Evolutionary conservation across 2,113 vertebrate genomes (phyloP), one percentile per base, ranked within the genome.

Genomic region (Amphilophus citrinellus): DNA sequence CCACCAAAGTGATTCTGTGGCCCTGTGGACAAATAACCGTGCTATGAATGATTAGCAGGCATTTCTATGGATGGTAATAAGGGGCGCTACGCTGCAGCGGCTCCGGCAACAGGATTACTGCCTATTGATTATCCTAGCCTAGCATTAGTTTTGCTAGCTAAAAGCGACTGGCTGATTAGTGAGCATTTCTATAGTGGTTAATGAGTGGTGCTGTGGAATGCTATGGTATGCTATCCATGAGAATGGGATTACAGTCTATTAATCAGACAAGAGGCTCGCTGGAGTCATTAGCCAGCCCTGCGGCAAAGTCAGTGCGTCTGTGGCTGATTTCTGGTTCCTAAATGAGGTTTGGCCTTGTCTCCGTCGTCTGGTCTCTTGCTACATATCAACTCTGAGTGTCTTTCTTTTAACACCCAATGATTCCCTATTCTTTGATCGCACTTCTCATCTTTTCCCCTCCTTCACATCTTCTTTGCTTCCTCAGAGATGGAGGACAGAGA

Each of bases 231-330:
- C 91, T 85, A 61, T 86, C 92, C 73, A 87, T 91, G 93, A 85
- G 94, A 95, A 94, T 93, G 87, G 93, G 95, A 95, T 93, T 93
- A 93, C 84, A 87, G 91, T 88, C 92, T 85, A 95, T 95, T 95
- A 95, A 95, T 96, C 94, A 91, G 91, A 93, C 85, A 81, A 87
- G 90, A 86, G 79, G 80, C 80, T 76, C 76, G 77, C 86, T 37
- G 76, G 66, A 90, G 90, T 93, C 92, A 90, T 94, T 94, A 91
- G 88, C 82, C 56, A 18, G 61, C 77, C 88, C 86, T 20, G 37
- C 73, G 68, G 90, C 88, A 92, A 88, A 91, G 94, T 90, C 88
- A 57, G 65, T 1, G 44, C 47, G 15, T 87, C 83, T 77, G 77
- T 10, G 61, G 83, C 83, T 86, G 77, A 90, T 86, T 80, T 79